phyloP scores from a whole-genome alignment of 2,888 invertebrate species.

The Andrena minutula region DNA sequence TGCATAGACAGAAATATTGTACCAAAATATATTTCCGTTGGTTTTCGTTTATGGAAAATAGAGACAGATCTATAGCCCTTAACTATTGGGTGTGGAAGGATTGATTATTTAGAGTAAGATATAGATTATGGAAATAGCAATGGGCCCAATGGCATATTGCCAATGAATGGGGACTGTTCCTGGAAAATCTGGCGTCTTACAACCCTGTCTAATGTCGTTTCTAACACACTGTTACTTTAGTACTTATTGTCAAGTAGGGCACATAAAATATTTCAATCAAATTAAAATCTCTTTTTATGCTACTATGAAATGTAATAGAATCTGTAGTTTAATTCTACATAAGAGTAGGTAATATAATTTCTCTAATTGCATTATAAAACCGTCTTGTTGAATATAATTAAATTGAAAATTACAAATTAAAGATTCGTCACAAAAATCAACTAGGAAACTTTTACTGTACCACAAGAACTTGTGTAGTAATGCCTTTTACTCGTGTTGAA shows the following conservation, averaged over 20 bases:
- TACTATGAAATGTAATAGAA: neutral
- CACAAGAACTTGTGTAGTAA: constrained; percentile 8
- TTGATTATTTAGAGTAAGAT: no score
- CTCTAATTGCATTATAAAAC: neutral
- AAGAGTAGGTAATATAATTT: neutral
- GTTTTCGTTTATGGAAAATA: constrained; percentile 66
- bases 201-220: no score
- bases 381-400: constrained; percentile 3
- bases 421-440: constrained; percentile 4
- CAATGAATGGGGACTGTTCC: no score
- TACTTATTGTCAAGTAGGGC: neutral
- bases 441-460: neutral
- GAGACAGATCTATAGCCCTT: no score
- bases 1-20: constrained; percentile 42
- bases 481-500: constrained; percentile 15
- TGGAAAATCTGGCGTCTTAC: no score
- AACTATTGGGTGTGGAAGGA: no score
- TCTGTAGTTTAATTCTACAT: neutral
- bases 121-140: no score
- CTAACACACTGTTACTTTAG: neutral
- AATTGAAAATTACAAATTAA: constrained; percentile 5
- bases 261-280: neutral
- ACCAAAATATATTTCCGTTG: constrained; percentile 60
- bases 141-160: no score
- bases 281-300: neutral